Base-by-base conservation (phyloP, 1,140 invertebrate species). In the Wasmannia auropunctata region DNA sequence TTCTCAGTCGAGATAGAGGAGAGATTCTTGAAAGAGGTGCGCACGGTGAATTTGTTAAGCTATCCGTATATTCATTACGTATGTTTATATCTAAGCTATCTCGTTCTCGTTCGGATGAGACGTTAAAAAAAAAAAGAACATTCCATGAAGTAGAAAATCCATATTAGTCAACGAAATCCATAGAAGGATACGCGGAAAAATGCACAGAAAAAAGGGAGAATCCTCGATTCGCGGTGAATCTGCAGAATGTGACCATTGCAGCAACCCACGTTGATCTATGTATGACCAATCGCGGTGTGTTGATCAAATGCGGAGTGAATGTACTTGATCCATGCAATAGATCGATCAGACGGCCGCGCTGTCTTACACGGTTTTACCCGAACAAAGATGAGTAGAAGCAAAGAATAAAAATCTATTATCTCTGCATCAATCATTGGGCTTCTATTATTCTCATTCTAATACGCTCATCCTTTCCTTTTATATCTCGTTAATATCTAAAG, bases 251-350 rank as follows among this genome's bases (percentile, higher is more conserved):
- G 28, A 28, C n/a, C 46, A 28, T 67, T 80, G 62, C 31, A 28
- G 46, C 43, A 80, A 80, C 76, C 46, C 25, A 67, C 28, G 65
- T 79, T 46, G 19, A 43, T 46, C 16, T 22, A 63, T 14, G n/a
- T 40, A 51, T 51, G 76, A 67, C 31, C 76, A 80, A 51, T 67
- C 31, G 22, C 11, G n/a, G 76, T 25, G 76, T 25, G 43, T 67
- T 67, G 76, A 25, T 80, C 62, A 67, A 80, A 80, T 80, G 60
- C 62, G 76, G 76, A 80, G 76, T 22, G 62, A 67, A 49, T 51
- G 60, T 80, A 14, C 76, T 80, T 34, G 31, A 54, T 63, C 43
- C n/a, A 51, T 77, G 56, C 54, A 67, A 80, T 67, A 62, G 25
- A 62, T 77, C 40, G 62, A 51, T 80, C 31, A 34, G 22, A n/a